phyloP scores from a whole-genome alignment of 37 sponge, comb jelly and placozoan genomes.

The Chondrosia reniformis region DNA sequence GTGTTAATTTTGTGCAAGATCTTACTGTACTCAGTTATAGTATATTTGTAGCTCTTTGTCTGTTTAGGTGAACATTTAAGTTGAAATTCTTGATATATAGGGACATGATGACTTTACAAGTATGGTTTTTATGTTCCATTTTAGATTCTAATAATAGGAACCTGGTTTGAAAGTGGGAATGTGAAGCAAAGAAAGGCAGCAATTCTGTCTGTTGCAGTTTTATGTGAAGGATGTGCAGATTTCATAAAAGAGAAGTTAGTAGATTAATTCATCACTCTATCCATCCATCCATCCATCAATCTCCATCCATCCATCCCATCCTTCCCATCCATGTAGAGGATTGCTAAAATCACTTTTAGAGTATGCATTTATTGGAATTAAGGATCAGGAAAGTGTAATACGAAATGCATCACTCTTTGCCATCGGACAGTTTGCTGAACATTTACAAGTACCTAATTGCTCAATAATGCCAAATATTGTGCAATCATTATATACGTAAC shows the following conservation, averaged over 20 bases:
- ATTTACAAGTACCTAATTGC: conserved; percentile 88
- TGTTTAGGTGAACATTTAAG: too few relatives aligned
- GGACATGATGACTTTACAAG: too few relatives aligned
- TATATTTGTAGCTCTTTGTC: too few relatives aligned
- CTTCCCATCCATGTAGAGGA: conserved; percentile 8
- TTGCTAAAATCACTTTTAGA: neutral
- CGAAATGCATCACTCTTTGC: conserved; percentile 95
- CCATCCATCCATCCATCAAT: too few relatives aligned
- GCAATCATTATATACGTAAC: too few relatives aligned
- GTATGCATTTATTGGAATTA: conserved; percentile 37
- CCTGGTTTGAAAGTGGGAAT: conserved; percentile 35
- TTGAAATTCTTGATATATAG: too few relatives aligned
- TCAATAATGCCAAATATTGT: too few relatives aligned
- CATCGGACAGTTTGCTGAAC: conserved; percentile 92
- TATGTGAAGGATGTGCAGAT: conserved; percentile 74
- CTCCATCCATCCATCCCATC: neutral
- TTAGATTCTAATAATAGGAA: conserved; percentile 46
- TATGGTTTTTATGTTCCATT: too few relatives aligned
- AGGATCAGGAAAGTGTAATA: conserved; percentile 60
- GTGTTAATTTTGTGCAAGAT: too few relatives aligned
- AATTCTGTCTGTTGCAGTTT: conserved; percentile 80
- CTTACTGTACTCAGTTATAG: too few relatives aligned
- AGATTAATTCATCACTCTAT: neutral
- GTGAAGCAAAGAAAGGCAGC: conserved; percentile 64
- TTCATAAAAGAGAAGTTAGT: conserved; percentile 15